Evolutionary conservation across 2,888 invertebrate species (phyloP), one percentile per base, ranked within the genome.

Genomic region (Amiota mariae): DNA sequence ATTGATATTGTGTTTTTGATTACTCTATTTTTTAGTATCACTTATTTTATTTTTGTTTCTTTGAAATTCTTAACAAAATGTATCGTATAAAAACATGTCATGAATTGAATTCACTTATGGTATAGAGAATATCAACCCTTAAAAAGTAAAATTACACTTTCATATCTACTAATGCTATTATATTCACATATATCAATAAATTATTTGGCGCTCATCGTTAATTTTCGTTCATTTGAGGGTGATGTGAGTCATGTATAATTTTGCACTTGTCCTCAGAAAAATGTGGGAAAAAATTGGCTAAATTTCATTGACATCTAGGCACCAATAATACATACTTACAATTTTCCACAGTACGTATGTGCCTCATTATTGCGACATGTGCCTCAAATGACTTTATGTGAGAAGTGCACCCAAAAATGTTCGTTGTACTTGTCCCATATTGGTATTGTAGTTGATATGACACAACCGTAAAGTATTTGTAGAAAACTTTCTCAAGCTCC

Each of bases 291-390:
- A 70, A 70, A 70, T 76, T 76, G 72, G n/a, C 64, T 15, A 15
- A 20, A 51, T 11, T 71, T 75, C 81, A 79, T 76, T 77, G 80
- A 78, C 81, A 82, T 85, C n/a, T 85, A 82, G 83, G 80, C 80
- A 82, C 9, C 46, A 75, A 77, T 77, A 82, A 80, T 57, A 80
- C 78, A 47, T 46, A 49, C 18, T 36, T 59, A 83, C 84, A 70
- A 84, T 85, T 85, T 85, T 84, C 85, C 85, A 85, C 84, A 82
- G 36, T 36, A 36, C 36, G 36, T 36, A 36, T 36, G 36, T 81
- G 85, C 79, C 83, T 84, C 86, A 85, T 84, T 84, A 84, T 85
- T 84, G 83, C 83, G 85, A 85, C 83, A 84, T 84, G 84, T 77
- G 78, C 36, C 36, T 70, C 24, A 13, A 57, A 20, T 70, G 15